Evolutionary conservation across 2,113 vertebrate species (phyloP).

Genomic region (Chascanopsetta lugubris): DNA sequence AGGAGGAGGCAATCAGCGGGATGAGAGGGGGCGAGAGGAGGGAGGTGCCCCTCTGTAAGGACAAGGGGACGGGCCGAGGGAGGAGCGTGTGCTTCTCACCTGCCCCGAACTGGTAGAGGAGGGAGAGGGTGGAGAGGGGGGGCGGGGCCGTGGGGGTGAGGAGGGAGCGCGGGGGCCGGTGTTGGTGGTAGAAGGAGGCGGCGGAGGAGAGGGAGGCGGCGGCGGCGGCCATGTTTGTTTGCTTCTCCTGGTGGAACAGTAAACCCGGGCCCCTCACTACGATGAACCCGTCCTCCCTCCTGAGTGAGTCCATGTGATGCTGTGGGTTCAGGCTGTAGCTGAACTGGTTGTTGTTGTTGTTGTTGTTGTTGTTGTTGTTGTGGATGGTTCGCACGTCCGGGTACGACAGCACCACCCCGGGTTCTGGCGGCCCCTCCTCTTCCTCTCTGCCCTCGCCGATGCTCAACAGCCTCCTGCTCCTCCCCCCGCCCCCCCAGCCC

Average conservation of each 20-base stretch:
- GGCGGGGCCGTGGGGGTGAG: slow-evolving; percentile 69
- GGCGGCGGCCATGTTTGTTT: slow-evolving; percentile 1
- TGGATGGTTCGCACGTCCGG: neutral
- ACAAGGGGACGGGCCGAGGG: slow-evolving; percentile 60
- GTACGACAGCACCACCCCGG: slow-evolving; percentile 24
- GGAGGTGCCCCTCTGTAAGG: slow-evolving; percentile 65
- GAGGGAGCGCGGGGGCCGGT: slow-evolving; percentile 71
- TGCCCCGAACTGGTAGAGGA: slow-evolving; percentile 75
- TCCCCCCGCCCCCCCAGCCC: slow-evolving; percentile 62
- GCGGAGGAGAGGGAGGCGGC: slow-evolving; percentile 35
- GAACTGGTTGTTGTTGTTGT: slow-evolving; percentile 47
- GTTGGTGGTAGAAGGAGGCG: slow-evolving; percentile 54
- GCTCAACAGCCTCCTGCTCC: slow-evolving; percentile 73
- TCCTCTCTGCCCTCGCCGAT: slow-evolving; percentile 56
- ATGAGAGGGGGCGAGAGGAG: slow-evolving; percentile 61
- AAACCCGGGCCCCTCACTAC: slow-evolving; percentile 5
- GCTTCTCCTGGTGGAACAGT: slow-evolving; percentile 26
- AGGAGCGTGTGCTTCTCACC: slow-evolving; percentile 74
- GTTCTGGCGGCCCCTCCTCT: neutral
- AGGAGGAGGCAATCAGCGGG: slow-evolving; percentile 51
- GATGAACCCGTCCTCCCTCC: slow-evolving; percentile 51
- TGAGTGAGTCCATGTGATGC: slow-evolving; percentile 30
- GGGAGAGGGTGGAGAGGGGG: slow-evolving; percentile 76
- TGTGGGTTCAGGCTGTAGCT: slow-evolving; percentile 62
- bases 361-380: slow-evolving; percentile 5